These are phyloP conservation scores for Pterobdella sp. DNA, from an alignment of 2,888 invertebrate species.

Conservation along the genomic window DNA sequence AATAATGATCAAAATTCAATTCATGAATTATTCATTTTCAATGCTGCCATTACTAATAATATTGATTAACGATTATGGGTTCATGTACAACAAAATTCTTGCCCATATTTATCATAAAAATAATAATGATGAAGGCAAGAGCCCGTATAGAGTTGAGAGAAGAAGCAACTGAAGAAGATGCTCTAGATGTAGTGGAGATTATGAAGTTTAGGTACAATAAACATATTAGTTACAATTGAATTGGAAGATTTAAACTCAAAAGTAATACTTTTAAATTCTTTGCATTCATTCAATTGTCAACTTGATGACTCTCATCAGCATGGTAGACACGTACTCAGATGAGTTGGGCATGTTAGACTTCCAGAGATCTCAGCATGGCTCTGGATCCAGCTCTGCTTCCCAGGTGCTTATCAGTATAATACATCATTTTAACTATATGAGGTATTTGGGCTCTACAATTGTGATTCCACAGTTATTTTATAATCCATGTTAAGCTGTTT, in stretches of 20 bases:
- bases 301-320: constrained; percentile 41
- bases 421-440: too few species aligned
- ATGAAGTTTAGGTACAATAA: constrained; percentile 62
- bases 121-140: constrained; percentile 69
- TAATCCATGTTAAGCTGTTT: too few species aligned
- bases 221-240: not conserved
- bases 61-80: too few species aligned
- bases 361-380: constrained; percentile 62
- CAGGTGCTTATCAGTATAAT: constrained; percentile 58
- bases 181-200: constrained; percentile 74
- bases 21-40: too few species aligned
- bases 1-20: too few species aligned
- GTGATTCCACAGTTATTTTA: too few species aligned
- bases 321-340: constrained; percentile 68
- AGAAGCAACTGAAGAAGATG: constrained; percentile 70
- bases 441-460: too few species aligned
- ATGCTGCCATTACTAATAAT: too few species aligned
- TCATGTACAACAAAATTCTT: too few species aligned
- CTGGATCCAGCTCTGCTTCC: constrained; percentile 64
- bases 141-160: constrained; percentile 77
- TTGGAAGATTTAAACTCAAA: not conserved
- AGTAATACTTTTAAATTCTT: not conserved
- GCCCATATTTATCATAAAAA: too few species aligned
- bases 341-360: constrained; percentile 62
- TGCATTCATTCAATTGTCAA: not conserved